phyloP scores from a whole-genome alignment of 2,888 invertebrate species.

The Polyommatus icarus region DNA sequence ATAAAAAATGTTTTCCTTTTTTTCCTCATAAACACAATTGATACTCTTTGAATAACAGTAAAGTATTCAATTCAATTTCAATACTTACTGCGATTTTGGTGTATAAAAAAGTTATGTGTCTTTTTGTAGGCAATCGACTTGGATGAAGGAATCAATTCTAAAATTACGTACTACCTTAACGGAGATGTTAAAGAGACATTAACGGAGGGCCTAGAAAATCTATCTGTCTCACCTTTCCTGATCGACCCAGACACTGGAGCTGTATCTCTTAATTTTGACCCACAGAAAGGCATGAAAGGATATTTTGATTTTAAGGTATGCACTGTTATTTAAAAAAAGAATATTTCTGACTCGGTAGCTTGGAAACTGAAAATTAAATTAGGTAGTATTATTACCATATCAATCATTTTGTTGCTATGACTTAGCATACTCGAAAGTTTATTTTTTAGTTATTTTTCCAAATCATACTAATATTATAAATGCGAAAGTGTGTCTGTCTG shows the following conservation, averaged over 20 bases:
- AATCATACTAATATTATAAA: no score
- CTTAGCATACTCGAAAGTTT: neutral
- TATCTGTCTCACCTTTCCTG: conserved; percentile 89
- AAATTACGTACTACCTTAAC: conserved; percentile 87
- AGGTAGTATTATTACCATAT: no score
- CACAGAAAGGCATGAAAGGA: conserved; percentile 97
- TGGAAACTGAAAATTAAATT: no score
- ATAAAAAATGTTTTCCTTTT: no score
- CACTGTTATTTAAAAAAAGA: neutral
- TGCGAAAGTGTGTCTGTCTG: no score
- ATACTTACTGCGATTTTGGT: neutral
- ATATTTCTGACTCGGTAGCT: neutral
- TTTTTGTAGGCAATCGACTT: conserved; percentile 84
- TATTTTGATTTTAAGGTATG: conserved; percentile 94
- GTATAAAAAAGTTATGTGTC: neutral
- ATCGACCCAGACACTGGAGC: conserved; percentile 91
- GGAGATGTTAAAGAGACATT: conserved; percentile 91
- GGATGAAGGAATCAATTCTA: conserved; percentile 88
- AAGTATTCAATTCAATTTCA: neutral
- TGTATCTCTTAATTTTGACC: conserved; percentile 95
- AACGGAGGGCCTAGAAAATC: conserved; percentile 91
- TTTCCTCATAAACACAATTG: no score
- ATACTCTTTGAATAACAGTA: neutral
- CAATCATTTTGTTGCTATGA: no score
- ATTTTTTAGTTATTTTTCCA: neutral